These are phyloP conservation scores for Chondrilla cf. caribensis DNA, from an alignment of 37 sponge, comb jelly and placozoan genomes.

Conservation along the genomic window DNA sequence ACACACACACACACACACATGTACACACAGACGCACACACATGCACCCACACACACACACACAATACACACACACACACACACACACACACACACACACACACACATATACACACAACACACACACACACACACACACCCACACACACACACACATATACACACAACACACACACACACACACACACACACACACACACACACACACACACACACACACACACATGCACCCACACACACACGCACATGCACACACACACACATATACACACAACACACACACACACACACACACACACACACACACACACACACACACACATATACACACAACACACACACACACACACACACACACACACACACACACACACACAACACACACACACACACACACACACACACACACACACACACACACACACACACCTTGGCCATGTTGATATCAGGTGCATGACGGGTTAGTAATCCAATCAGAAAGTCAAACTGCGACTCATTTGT, in stretches of 20 bases:
- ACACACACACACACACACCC: neutral
- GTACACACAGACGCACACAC: neutral
- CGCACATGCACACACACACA: neutral
- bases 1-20: neutral
- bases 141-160: neutral
- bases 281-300: constrained; percentile 18
- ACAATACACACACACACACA: constrained; percentile 30
- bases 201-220: neutral
- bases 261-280: neutral
- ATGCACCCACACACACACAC: neutral
- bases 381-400: constrained; percentile 21
- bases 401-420: constrained; percentile 3
- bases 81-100: too few species aligned
- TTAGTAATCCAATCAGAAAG: too few species aligned
- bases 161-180: constrained; percentile 18
- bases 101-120: constrained; percentile 11
- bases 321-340: neutral
- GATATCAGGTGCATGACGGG: too few species aligned
- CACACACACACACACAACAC: constrained; percentile 7
- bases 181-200: constrained; percentile 16
- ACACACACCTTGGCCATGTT: neutral
- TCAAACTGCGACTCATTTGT: too few species aligned
- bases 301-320: constrained; percentile 19
- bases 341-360: neutral
- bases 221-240: neutral